phyloP scores from a whole-genome alignment of 2,888 invertebrate genomes.

The Melolontha melolontha region DNA sequence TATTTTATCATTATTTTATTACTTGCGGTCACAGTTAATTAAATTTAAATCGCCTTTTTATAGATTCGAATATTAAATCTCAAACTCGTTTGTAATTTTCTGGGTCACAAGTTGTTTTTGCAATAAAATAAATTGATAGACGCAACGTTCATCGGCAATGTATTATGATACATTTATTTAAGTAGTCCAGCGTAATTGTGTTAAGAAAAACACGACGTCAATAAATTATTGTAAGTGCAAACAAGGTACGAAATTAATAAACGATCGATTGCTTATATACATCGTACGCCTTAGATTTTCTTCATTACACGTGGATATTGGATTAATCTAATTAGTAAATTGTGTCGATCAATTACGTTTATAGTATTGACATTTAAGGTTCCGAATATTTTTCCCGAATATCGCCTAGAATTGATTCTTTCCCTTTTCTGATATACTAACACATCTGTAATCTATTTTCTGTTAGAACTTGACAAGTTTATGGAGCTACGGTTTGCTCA shows the following conservation, averaged over 20 bases:
- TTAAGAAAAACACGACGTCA: conserved; percentile 7
- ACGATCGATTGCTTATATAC: conserved; percentile 8
- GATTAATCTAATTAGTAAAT: conserved; percentile 26
- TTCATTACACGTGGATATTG: conserved; percentile 2
- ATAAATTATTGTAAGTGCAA: conserved; percentile 14
- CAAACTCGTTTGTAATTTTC: no score
- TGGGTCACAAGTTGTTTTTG: no score
- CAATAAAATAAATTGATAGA: no score
- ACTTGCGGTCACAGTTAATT: no score
- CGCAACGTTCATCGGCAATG: neutral
- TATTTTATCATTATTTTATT: no score
- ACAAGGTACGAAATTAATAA: conserved; percentile 27
- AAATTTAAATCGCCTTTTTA: no score
- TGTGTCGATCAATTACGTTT: conserved; percentile 18
- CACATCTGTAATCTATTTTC: conserved; percentile 32
- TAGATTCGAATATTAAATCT: no score
- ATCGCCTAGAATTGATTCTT: conserved; percentile 1
- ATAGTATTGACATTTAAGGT: conserved; percentile 11
- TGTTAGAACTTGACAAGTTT: conserved; percentile 31
- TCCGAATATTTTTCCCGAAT: neutral
- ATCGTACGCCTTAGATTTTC: conserved; percentile 14
- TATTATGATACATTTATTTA: neutral
- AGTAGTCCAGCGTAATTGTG: neutral
- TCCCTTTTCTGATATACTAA: conserved; percentile 6
- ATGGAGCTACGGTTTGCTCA: conserved; percentile 34